Base-by-base conservation (phyloP, 1,140 invertebrate genomes). In the Drosophila ambigua region DNA sequence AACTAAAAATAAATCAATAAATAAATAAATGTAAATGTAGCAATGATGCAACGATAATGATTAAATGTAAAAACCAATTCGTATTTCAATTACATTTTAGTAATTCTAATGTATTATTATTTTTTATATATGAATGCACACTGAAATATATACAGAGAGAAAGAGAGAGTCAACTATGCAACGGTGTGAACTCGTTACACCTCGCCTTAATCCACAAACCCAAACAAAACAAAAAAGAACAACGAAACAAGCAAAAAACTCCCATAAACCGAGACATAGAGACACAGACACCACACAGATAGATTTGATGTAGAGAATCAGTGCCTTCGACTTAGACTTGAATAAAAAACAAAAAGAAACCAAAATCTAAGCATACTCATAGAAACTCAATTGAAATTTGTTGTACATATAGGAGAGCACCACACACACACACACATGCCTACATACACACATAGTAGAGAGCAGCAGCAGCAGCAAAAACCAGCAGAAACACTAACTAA, bases 71-170 rank as follows among this genome's bases (percentile, higher is more conserved):
- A 73, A 75, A 72, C 72, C 48, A 60, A 68, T 57, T 55, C 58
- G 82, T 87, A 85, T 85, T 85, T 87, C 65, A 78, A 82, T 87
- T 88, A 87, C 75, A 82, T 76, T 82, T 88, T 87, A 88, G 82
- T 87, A 87, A 87, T 87, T 75, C 85, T 85, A 54, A 87, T 87
- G 78, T 85, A 78, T 87, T 78, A 82, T 88, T 83, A 82, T 87
- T 88, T 80, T 82, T 80, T 87, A 82, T 82, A 74, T 82, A 65
- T 23, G 58, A 20, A 58, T 15, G 71, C 41, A 68, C 26, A 63
- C 52, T 80, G 58, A 61, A 35, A 69, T 58, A 67, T 2, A 52
- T 39, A 35, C 6, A 67, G 20, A 61, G 24, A 45, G 39, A 68
- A 5, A 35, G 31, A 35, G 8, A 80, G 63, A 71, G 61, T 74